Conservation (phyloP, 92 coral and sea anemone species). For the Epizoanthus rinbou region DNA sequence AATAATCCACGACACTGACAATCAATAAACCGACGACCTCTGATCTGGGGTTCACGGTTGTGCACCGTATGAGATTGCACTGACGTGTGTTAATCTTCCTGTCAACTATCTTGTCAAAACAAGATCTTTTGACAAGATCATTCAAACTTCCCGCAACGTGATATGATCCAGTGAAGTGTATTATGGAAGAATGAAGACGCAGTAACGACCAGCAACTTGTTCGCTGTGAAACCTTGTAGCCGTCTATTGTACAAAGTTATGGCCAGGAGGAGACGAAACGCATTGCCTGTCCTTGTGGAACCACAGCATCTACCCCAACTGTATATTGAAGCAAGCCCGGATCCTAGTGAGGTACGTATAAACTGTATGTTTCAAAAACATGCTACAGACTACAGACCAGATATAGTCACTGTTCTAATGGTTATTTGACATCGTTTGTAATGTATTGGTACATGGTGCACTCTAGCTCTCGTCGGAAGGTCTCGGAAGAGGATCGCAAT, state of each 20-base stretch:
- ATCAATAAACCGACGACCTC: neutral
- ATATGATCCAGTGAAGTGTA: neutral
- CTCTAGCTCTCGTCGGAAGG: too few relatives aligned
- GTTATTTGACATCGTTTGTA: too few relatives aligned
- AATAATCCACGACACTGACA: neutral
- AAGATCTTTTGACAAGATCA: neutral
- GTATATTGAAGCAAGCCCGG: neutral
- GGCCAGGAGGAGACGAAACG: constrained; percentile 22
- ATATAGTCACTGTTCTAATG: too few relatives aligned
- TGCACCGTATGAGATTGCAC: too few relatives aligned
- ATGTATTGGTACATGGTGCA: too few relatives aligned
- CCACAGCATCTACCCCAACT: neutral
- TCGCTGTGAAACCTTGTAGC: neutral
- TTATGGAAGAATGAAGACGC: neutral
- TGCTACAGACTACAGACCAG: neutral
- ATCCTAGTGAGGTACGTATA: neutral
- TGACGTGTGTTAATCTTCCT: neutral
- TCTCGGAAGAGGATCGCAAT: too few relatives aligned
- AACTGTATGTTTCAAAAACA: neutral
- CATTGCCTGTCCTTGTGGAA: constrained; percentile 13
- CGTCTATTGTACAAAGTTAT: neutral
- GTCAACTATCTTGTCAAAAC: neutral
- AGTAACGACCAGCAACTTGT: neutral
- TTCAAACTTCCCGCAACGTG: neutral
- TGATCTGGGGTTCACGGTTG: neutral